Conservation (phyloP, 2,797 vertebrate genomes). For the Columba guinea region DNA sequence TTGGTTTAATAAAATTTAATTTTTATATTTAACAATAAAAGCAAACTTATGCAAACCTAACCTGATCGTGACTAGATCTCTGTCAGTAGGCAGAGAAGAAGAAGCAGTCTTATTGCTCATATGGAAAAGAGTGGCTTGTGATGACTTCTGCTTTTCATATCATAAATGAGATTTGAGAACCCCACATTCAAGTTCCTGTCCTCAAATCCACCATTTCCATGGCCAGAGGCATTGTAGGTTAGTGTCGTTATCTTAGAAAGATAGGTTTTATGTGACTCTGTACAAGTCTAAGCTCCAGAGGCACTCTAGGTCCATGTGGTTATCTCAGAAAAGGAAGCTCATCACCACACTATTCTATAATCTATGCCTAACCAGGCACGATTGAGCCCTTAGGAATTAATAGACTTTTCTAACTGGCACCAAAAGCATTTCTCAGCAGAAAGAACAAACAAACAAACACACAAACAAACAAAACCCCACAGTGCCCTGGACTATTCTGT, state of each 20-base stretch:
- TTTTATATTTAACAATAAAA: constrained; percentile 1
- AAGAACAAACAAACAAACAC: not conserved
- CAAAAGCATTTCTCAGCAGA: constrained; percentile 19
- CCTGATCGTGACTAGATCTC: not conserved
- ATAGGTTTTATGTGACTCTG: not conserved
- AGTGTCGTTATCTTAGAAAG: constrained; percentile 42
- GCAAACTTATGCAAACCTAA: not conserved
- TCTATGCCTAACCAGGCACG: constrained; percentile 31
- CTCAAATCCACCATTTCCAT: constrained; percentile 13
- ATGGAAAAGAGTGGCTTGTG: not conserved
- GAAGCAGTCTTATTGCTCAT: not conserved
- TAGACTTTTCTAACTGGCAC: not conserved
- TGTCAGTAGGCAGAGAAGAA: not conserved
- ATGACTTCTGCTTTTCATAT: not conserved
- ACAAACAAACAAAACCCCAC: not conserved
- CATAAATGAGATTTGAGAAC: not conserved
- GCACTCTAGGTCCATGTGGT: constrained; percentile 7
- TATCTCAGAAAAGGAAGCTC: constrained; percentile 45
- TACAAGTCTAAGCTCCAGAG: constrained; percentile 10
- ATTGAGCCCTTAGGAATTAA: constrained; percentile 23
- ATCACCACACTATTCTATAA: not conserved
- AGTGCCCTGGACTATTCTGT: not conserved
- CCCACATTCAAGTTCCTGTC: not conserved
- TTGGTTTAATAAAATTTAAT: not conserved
- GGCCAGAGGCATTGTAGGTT: constrained; percentile 5